Evolutionary conservation across 37 sponge, comb jelly and placozoan genomes (phyloP), one percentile per base, ranked within the genome.

Genomic region (Cladorhizidae sp.): DNA sequence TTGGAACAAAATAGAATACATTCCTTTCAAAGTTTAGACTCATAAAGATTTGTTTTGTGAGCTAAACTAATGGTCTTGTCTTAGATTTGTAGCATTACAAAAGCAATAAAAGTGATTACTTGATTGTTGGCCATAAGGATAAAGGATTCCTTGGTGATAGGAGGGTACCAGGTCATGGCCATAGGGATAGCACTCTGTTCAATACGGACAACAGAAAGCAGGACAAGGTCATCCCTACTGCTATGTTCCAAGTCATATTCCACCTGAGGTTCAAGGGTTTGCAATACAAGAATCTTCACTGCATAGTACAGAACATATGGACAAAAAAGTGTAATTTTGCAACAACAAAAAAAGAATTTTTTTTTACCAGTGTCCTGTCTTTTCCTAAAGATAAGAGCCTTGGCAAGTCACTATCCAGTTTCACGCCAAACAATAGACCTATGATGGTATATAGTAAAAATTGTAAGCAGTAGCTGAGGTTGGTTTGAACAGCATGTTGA

Each of bases 101-200:
- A 52, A 52, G 15, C 61, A 40, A 12, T 41, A 9, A 58, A 12
- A 50, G 59, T 2, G 74, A 33, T 11, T 50, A 90, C 95, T 81
- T 95, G 90, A 42, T 88, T 77, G 74, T 95, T 98, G 49, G 90
- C 90, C 1, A 88, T 81, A 22, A 95, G 70, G 28, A 98, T 28
- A 89, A 98, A 98, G 45, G 91, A 87, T 70, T 98, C 99, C 82
- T 93, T 96, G 49, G 90, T 82, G 41, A 98, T 76, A 39, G 96
- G 85, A 32, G 99, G 99, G 83, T 93, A 98, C 94, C 94, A 92
- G 12, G 76, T 75, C 31, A 93, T 45, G 33, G 92, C 81, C 21
- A 76, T 80, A 29, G 99, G 96, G 8, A 86, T 59, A 17, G 94
- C 96, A 85, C 93, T 96, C 85, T 98, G 99, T 80, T 98, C 99